Evolutionary conservation across 2,797 vertebrate genomes (phyloP).

Genomic region (Todus mexicanus): DNA sequence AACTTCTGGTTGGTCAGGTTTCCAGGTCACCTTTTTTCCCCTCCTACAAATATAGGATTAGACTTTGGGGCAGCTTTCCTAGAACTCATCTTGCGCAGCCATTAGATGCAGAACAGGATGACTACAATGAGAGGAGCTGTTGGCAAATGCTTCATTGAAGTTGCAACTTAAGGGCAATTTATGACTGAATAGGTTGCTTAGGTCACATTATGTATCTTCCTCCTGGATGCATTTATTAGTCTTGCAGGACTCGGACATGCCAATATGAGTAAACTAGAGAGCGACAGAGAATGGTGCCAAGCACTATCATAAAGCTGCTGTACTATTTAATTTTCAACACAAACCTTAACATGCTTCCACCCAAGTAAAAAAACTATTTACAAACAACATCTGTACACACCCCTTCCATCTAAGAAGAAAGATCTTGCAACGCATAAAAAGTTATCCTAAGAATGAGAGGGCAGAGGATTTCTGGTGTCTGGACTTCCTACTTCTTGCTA

Average conservation of each 20-base stretch:
- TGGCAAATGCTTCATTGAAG: not conserved
- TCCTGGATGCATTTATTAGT: not conserved
- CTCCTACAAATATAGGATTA: not conserved
- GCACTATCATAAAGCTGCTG: not conserved
- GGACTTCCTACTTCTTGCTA: not conserved
- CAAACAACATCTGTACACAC: not conserved
- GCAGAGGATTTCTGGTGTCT: not conserved
- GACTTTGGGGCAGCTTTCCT: not conserved
- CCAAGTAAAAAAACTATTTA: not conserved
- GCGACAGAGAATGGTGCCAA: not conserved
- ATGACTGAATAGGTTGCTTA: not conserved
- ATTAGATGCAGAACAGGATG: not conserved
- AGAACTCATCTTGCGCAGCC: not conserved
- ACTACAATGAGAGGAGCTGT: not conserved
- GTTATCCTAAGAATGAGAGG: not conserved
- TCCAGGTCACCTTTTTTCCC: not conserved
- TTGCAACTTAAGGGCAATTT: not conserved
- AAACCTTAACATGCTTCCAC: not conserved
- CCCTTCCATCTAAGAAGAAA: not conserved
- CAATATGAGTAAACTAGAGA: not conserved
- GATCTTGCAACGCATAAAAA: not conserved
- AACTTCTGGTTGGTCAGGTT: not conserved
- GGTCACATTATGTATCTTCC: not conserved
- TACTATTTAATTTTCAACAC: not conserved
- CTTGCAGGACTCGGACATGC: not conserved